Percentiles rank a stretch among this genome's conserved stretches.
Evolutionary conservation across 2,113 vertebrate species (phyloP).

Genomic region (Anthoscopus minutus): DNA sequence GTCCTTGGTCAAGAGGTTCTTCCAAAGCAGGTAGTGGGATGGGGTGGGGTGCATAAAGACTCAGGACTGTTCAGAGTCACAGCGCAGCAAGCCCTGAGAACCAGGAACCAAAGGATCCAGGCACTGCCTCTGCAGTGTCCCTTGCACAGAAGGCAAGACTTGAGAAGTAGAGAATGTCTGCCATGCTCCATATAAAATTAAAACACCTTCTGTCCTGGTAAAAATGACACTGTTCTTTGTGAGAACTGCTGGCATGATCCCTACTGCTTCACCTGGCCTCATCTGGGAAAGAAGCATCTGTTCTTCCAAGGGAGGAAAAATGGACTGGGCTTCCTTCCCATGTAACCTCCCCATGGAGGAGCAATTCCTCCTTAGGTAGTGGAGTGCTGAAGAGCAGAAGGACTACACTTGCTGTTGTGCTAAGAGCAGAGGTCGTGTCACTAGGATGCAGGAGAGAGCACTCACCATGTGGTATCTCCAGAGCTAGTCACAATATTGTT

Average conservation of each 20-base stretch:
- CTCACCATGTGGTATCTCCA: constrained; percentile 95
- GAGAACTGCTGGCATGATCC: not conserved
- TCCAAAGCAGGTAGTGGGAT: not conserved
- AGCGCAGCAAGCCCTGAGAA: not conserved
- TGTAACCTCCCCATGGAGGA: not conserved
- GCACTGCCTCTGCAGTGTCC: not conserved
- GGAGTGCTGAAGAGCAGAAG: not conserved
- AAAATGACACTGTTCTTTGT: not conserved
- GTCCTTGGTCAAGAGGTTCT: not conserved
- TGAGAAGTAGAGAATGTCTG: accelerated
- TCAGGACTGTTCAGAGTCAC: not conserved
- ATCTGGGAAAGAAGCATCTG: not conserved
- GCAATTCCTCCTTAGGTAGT: not conserved
- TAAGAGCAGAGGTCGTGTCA: not conserved
- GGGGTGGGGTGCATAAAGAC: not conserved
- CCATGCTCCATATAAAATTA: not conserved
- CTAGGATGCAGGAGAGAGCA: not conserved
- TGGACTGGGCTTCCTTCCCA: not conserved
- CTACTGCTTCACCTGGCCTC: not conserved
- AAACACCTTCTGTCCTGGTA: not conserved
- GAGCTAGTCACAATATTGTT: constrained; percentile 96
- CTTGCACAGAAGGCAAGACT: not conserved
- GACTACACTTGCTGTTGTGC: not conserved
- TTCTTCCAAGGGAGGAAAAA: not conserved
- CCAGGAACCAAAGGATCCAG: not conserved